Conservation (phyloP, 37 sponge, comb jelly and placozoan species). For the Mnemiopsis leidyi region DNA sequence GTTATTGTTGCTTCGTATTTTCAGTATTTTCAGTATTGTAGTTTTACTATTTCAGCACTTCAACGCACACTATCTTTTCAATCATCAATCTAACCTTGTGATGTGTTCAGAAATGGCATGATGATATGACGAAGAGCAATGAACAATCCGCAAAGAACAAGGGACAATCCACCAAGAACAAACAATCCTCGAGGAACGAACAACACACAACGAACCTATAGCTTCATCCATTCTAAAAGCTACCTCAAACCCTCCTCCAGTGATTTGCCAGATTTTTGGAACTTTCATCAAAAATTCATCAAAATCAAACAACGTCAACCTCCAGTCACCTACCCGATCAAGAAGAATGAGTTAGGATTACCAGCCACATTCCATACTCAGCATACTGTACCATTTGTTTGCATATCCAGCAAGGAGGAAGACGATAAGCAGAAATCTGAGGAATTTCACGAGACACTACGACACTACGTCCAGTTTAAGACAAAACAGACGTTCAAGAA, state of each 20-base stretch:
- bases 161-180: too few species aligned
- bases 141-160: too few species aligned
- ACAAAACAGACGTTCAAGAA: conserved; percentile 24
- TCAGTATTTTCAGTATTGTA: too few species aligned
- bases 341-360: conserved; percentile 21
- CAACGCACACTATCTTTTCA: too few species aligned
- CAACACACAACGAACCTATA: background rate
- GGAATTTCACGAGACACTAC: conserved; percentile 13
- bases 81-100: too few species aligned
- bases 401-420: background rate
- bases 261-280: conserved; percentile 34
- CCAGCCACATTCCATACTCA: background rate
- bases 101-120: too few species aligned
- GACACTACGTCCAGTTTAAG: conserved; percentile 44
- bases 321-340: background rate
- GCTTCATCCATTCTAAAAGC: background rate
- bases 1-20: too few species aligned
- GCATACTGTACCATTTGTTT: conserved; percentile 52
- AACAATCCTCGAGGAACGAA: too few species aligned
- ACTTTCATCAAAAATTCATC: conserved; percentile 33
- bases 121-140: too few species aligned
- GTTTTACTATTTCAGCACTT: too few species aligned
- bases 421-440: conserved; percentile 7
- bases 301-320: conserved; percentile 16
- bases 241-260: conserved; percentile 46